Evolutionary conservation across 2,113 vertebrate species (phyloP), one percentile per base, ranked within the genome.

Genomic region (Tenrec ecaudatus): DNA sequence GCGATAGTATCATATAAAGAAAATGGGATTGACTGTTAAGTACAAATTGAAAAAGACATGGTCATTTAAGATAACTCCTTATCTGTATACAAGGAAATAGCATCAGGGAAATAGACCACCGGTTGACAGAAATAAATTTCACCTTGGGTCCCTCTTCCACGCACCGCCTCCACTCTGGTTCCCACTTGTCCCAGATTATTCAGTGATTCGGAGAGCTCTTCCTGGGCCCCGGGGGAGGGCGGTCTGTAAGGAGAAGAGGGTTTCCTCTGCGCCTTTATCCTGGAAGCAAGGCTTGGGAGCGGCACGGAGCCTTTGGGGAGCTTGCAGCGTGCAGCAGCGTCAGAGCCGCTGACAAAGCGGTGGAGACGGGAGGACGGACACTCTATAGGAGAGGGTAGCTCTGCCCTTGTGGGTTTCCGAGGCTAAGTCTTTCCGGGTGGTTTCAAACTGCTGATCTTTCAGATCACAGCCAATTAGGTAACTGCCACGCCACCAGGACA

Each of bases 41-140:
- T 97, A 98, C 99, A 99, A 99, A 99, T 99, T 99, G 98, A 99
- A 98, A 99, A 98, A 98, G 99, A 99, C 98, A 98, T 99, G 99
- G 98, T 98, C 99, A 99, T 98, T 99, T 98, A 99, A 99, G 99
- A 99, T 99, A 99, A 99, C 98, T 98, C 97, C 98, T 99, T 99
- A 99, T 99, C 99, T 99, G 98, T 98, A 98, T 97, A 98, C 98
- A 98, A 98, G 98, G 98, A 99, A 99, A 98, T 97, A 98, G 98
- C 98, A 98, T 98, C 97, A 95, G 97, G 97, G 98, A 98, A 98
- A 99, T 98, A 98, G 98, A 98, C 98, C 98, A 98, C 98, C 98
- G 97, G 98, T 98, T 98, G 98, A 98, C 97, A 97, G 98, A 98
- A 98, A 98, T 98, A 98, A 98, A 99, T 98, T 98, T 98, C 98